Evolutionary conservation across 2,888 invertebrate species (phyloP), one percentile per base, ranked within the genome.

Genomic region (Meloe dianella): DNA sequence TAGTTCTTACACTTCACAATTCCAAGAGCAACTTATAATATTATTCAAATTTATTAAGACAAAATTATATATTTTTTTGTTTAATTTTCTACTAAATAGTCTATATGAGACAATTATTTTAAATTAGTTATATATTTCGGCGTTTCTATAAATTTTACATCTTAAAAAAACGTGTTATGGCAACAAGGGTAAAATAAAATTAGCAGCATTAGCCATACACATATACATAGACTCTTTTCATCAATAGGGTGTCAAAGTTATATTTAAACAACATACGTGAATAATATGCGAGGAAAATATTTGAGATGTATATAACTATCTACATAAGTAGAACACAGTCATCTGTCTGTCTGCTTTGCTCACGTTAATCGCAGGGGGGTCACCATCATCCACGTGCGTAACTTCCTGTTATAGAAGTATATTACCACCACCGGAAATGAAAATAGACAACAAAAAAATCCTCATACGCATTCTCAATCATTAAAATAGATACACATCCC

Each of bases 181-280:
- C 9, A 32, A 32, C 3, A 32, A 32, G 32, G 32, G 32, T 32
- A 10, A 32, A 32, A 32, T 32, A 32, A 32, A 32, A 32, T 32
- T 32, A 32, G 32, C 32, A 32, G 8, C 32, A 1, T 32, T 32
- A 32, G 8, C 10, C 7, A 8, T 32, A 9, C 7, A 1, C 32
- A 5, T 1, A 32, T 7, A 32, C 22, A 3, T 27, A 22, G 3
- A 27, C 20, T 17, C 4, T 69, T 69, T 60, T 68, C 61, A 64
- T 64, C 63, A 64, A 68, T 66, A 64, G 71, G 71, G 71, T 71
- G 68, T 65, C 63, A 20, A 61, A 30, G 63, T 63, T 67, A 71
- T 68, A 63, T 71, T 69, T 69, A 66, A 61, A 38, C 61, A 38
- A 51, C 5, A 7, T 57, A 30, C 64, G 61, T 63, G 65, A 67